Evolutionary conservation across 2,888 invertebrate species (phyloP).

Genomic region (Corythucha ciliata): DNA sequence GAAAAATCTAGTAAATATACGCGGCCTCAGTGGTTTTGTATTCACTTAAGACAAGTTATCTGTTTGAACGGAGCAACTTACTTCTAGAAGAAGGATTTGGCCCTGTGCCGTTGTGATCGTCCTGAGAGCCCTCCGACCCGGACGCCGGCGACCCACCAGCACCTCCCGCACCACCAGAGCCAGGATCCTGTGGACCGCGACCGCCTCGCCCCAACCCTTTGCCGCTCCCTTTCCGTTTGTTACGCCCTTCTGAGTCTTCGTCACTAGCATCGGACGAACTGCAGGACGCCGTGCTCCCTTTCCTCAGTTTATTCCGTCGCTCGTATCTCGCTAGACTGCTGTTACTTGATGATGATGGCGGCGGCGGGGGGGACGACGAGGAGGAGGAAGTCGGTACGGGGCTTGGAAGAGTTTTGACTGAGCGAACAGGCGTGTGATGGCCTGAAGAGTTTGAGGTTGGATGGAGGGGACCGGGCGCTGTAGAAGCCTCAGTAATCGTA

Average conservation of each 20-base stretch:
- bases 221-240: constrained; percentile 60
- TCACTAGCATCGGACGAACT: constrained; percentile 85
- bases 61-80: not conserved
- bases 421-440: constrained; percentile 40
- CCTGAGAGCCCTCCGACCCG: constrained; percentile 23
- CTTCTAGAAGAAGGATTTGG: constrained; percentile 21
- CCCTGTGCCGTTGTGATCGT: constrained; percentile 24
- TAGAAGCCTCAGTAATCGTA: constrained; percentile 34
- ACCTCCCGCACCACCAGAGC: constrained; percentile 42
- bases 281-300: constrained; percentile 74
- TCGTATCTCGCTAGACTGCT: constrained; percentile 43
- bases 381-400: no score
- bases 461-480: constrained; percentile 39
- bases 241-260: constrained; percentile 69
- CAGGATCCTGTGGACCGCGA: constrained; percentile 71
- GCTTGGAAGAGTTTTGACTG: constrained; percentile 40
- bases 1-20: not conserved
- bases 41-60: not conserved
- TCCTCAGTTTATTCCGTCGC: constrained; percentile 58
- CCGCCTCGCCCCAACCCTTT: constrained; percentile 54
- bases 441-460: constrained; percentile 47
- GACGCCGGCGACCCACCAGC: constrained; percentile 27
- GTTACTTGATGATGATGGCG: no score
- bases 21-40: not conserved
- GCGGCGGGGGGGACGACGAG: constrained; percentile 35